Base-by-base conservation (phyloP, 2,888 invertebrate species). In the Sussaba pulchella region DNA sequence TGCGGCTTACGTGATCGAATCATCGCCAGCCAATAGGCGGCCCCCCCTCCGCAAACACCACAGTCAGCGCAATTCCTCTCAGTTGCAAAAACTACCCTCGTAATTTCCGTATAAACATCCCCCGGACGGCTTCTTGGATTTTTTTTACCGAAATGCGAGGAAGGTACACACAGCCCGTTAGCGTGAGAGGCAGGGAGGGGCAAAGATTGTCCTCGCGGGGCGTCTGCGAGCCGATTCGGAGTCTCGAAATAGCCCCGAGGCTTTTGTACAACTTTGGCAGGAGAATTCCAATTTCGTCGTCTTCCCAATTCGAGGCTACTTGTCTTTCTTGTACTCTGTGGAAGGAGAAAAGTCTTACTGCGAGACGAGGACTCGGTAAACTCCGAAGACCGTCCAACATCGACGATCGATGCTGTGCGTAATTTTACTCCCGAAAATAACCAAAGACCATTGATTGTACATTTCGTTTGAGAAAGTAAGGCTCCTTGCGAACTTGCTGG, bases 241-340 rank as follows among this genome's bases (percentile, higher is more conserved):
- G 73, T 73, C 61, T 26, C 26, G 64, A 73, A 82, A 80, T 74
- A 83, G 81, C 82, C 77, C 41, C 45, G 26, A 52, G 84, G 82
- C 82, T 81, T n/a, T 73, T 81, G 73, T 82, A 74, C 80, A 88
- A 89, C 84, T 90, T 89, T 88, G 86, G 85, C 87, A 86, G 86
- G 88, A 88, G 89, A 90, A 90, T 90, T 90, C 87, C 90, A 90
- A 90, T 90, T 89, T 89, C 86, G 86, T 85, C 81, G 87, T 88
- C 89, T 88, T 88, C 87, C 81, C 90, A 89, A 90, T 90, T 90
- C 90, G 85, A 89, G 86, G 84, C 88, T 88, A 88, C 90, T 89
- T 89, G 88, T 90, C 88, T 89, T 87, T 83, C 79, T 83, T 83
- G 73, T 75, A 69, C 50, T 43, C 31, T 52, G 19, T 31, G 6